These are phyloP conservation scores for Nysson spinosus DNA, from an alignment of 2,888 invertebrate genomes.

Conservation along the genomic window DNA sequence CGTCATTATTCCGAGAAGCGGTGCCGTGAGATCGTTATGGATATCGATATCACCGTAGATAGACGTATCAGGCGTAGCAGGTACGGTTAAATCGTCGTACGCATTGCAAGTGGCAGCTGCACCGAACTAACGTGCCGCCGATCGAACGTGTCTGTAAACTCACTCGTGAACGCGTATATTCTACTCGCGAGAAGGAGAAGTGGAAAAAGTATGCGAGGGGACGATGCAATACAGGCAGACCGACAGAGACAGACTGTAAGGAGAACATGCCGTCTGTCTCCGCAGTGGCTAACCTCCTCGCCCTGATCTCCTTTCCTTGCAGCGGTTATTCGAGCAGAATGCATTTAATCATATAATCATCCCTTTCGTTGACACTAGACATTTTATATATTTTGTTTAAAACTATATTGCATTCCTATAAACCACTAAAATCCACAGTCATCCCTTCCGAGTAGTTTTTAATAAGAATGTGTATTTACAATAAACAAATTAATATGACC, in stretches of 20 bases:
- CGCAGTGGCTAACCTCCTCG: slow-evolving; percentile 61
- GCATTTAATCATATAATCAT: no score
- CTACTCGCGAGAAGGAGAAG: slow-evolving; percentile 4
- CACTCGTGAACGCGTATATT: slow-evolving; percentile 12
- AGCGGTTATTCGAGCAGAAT: no score
- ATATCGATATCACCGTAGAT: slow-evolving; percentile 53
- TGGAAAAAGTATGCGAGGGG: neutral
- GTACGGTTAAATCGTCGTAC: slow-evolving; percentile 57
- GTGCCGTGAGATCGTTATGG: slow-evolving; percentile 38
- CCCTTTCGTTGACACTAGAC: no score
- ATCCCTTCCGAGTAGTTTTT: no score
- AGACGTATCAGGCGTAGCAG: slow-evolving; percentile 45
- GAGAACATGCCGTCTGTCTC: slow-evolving; percentile 50
- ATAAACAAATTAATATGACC: no score
- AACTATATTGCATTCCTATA: no score
- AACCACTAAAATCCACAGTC: no score
- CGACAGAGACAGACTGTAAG: slow-evolving; percentile 14
- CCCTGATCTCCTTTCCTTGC: slow-evolving; percentile 64
- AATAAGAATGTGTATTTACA: no score
- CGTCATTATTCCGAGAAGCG: slow-evolving; percentile 41
- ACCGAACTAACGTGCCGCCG: slow-evolving; percentile 43
- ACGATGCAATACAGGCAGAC: neutral
- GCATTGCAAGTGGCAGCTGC: slow-evolving; percentile 48
- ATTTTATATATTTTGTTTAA: no score
- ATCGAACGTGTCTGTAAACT: slow-evolving; percentile 18